These are phyloP conservation scores for Porites divaricata DNA, from an alignment of 92 coral and sea anemone species.

Conservation along the genomic window DNA sequence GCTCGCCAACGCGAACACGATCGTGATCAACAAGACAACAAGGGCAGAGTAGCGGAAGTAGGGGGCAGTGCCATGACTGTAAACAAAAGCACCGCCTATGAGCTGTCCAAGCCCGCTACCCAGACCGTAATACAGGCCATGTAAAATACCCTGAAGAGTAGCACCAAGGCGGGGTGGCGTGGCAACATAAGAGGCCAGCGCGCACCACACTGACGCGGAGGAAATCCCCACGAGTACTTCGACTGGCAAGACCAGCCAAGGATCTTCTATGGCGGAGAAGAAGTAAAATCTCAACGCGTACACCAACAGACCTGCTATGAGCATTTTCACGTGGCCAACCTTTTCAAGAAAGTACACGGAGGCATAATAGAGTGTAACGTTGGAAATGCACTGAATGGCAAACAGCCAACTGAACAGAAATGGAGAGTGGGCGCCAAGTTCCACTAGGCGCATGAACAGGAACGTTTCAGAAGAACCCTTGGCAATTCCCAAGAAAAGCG, in stretches of 20 bases:
- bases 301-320: conserved; percentile 70
- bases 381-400: conserved; percentile 86
- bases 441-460: conserved; percentile 79
- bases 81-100: conserved; percentile 82
- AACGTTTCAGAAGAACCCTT: conserved; percentile 81
- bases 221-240: conserved; percentile 88
- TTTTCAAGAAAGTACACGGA: conserved; percentile 81
- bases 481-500: conserved; percentile 82
- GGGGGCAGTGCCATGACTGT: conserved; percentile 59
- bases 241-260: conserved; percentile 93
- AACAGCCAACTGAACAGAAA: conserved; percentile 84
- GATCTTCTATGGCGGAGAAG: conserved; percentile 82
- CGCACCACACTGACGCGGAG: conserved; percentile 87
- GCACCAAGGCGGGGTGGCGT: conserved; percentile 98
- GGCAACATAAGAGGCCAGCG: conserved; percentile 90
- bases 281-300: conserved; percentile 85
- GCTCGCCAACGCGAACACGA: conserved; percentile 56
- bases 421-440: conserved; percentile 84
- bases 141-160: conserved; percentile 92
- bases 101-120: conserved; percentile 93
- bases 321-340: conserved; percentile 78
- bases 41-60: conserved; percentile 87
- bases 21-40: conserved; percentile 59
- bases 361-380: conserved; percentile 71
- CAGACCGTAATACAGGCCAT: conserved; percentile 86